A percentile compares a stretch with the other conserved stretches of the same genome.
Conservation (phyloP, 1,140 invertebrate species). For the Nymphalis io region DNA sequence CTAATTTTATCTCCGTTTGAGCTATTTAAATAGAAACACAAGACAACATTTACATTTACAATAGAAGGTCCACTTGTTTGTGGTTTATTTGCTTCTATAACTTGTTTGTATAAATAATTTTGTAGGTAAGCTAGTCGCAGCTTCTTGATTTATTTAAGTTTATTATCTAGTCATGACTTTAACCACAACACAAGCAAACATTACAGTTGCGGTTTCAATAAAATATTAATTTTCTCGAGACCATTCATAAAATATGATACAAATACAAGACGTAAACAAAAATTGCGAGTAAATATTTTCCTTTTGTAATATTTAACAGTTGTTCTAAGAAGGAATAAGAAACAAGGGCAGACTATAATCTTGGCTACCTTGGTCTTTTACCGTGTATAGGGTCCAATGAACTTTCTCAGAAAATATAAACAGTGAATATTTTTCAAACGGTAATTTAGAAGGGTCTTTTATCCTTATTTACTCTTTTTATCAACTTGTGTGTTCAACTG, state of each 20-base stretch:
- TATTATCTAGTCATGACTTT: constrained; percentile 13
- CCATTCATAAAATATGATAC: constrained; percentile 29
- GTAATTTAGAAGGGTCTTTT: constrained; percentile 19
- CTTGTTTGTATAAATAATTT: constrained; percentile 29
- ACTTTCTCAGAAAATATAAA: constrained; percentile 36
- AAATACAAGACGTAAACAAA: constrained; percentile 32
- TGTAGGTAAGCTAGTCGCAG: constrained; percentile 20
- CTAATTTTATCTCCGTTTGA: constrained; percentile 33
- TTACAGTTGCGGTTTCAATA: constrained; percentile 25
- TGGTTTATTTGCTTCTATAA: constrained; percentile 25
- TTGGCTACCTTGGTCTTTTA: constrained; percentile 18
- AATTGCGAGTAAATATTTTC: constrained; percentile 23
- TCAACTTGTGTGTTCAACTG: constrained; percentile 10
- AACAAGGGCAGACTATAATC: constrained; percentile 30
- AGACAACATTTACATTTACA: constrained; percentile 37
- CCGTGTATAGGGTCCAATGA: constrained; percentile 28
- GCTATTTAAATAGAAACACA: constrained; percentile 34
- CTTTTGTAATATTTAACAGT: constrained; percentile 21
- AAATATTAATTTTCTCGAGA: constrained; percentile 26
- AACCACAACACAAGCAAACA: constrained; percentile 31
- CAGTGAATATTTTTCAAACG: constrained; percentile 15
- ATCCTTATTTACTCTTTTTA: constrained; percentile 26
- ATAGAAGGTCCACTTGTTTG: constrained; percentile 26
- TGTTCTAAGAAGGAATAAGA: constrained; percentile 31
- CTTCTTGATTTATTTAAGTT: constrained; percentile 33